phyloP scores from a whole-genome alignment of 1,140 invertebrate species.

The Matsumurasca onukii region DNA sequence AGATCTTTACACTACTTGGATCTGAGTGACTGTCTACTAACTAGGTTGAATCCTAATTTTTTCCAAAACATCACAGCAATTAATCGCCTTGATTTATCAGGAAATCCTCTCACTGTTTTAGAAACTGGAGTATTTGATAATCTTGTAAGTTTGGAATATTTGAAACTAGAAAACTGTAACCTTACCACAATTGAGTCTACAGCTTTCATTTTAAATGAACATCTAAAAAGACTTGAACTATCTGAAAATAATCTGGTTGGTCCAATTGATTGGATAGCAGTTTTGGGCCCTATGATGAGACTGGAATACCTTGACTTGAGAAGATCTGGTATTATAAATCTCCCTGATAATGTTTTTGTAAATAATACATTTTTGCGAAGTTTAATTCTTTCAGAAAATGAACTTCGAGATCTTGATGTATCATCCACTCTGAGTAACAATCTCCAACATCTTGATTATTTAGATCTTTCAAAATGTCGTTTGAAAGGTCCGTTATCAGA shows the following conservation, averaged over 20 bases:
- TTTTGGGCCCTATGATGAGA: constrained; percentile 58
- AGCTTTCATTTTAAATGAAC: constrained; percentile 57
- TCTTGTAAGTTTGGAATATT: constrained; percentile 61
- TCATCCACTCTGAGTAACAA: constrained; percentile 63
- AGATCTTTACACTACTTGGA: constrained; percentile 66
- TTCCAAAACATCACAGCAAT: constrained; percentile 66
- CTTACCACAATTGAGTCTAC: constrained; percentile 57
- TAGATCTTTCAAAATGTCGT: constrained; percentile 68
- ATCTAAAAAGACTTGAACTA: constrained; percentile 64
- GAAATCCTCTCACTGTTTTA: constrained; percentile 61
- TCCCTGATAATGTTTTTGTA: constrained; percentile 64
- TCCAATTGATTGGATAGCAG: constrained; percentile 58
- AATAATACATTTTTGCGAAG: constrained; percentile 65
- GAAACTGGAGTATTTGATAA: constrained; percentile 61
- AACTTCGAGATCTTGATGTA: constrained; percentile 63
- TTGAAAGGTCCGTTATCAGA: constrained; percentile 65
- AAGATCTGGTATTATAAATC: constrained; percentile 58
- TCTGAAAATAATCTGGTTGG: constrained; percentile 57
- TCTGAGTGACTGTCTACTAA: constrained; percentile 62
- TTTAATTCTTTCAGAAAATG: constrained; percentile 64
- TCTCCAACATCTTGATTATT: constrained; percentile 62
- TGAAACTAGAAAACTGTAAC: constrained; percentile 65
- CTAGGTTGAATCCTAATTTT: constrained; percentile 59
- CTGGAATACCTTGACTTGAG: constrained; percentile 65
- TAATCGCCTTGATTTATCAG: constrained; percentile 65